These are phyloP conservation scores for Papilio dardanus DNA, from an alignment of 1,140 invertebrate genomes.

Conservation along the genomic window DNA sequence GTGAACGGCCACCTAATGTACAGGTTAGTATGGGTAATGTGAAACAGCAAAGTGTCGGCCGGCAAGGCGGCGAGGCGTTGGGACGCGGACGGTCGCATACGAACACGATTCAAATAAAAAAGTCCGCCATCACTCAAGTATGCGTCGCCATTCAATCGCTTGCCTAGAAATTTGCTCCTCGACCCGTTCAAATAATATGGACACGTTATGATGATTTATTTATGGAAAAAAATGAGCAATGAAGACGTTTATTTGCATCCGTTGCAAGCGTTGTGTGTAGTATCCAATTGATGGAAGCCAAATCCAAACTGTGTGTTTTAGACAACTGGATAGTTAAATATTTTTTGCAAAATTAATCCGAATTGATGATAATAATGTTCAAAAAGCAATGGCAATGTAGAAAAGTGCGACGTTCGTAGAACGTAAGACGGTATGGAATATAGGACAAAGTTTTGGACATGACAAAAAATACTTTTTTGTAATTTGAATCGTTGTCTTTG, in stretches of 20 bases:
- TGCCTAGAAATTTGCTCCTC: constrained; percentile 74
- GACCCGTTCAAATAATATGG: constrained; percentile 54
- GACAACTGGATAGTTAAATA: background rate
- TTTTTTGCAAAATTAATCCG: too few species aligned
- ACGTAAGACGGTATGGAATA: background rate
- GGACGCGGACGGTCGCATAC: constrained; percentile 68
- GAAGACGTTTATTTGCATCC: background rate
- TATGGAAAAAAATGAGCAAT: background rate
- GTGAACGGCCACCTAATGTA: background rate
- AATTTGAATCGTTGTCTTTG: background rate
- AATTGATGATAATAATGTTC: background rate
- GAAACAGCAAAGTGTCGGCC: constrained; percentile 48
- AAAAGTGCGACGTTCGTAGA: background rate
- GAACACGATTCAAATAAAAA: constrained; percentile 82
- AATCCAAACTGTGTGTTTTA: background rate
- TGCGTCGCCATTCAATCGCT: constrained; percentile 76
- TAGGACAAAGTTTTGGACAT: background rate
- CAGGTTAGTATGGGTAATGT: constrained; percentile 36
- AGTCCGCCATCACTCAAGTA: constrained; percentile 81
- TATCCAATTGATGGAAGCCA: constrained; percentile 10
- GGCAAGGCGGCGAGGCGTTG: background rate
- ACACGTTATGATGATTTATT: constrained; percentile 46
- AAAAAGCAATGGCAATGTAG: background rate
- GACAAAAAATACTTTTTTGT: background rate
- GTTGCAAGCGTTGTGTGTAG: constrained; percentile 2